These are phyloP conservation scores for Narcine bancroftii DNA, from an alignment of 2,113 vertebrate genomes.

Conservation along the genomic window DNA sequence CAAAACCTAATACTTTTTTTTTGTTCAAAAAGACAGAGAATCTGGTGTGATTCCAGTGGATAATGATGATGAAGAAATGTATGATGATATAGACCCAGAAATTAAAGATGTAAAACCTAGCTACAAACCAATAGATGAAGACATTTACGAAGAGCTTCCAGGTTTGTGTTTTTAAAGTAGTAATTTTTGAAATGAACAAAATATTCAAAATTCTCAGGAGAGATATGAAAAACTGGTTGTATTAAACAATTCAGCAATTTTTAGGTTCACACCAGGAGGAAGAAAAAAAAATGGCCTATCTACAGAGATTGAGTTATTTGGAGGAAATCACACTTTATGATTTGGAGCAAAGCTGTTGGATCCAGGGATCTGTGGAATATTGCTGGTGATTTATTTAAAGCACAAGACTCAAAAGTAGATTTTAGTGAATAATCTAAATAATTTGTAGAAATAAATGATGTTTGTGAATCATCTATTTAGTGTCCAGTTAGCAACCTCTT, in stretches of 20 bases:
- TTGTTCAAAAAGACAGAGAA: slow-evolving; percentile 53
- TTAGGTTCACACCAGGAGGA: not conserved
- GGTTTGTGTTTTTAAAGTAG: slow-evolving; percentile 52
- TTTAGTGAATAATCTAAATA: not conserved
- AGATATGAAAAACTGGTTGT: not conserved
- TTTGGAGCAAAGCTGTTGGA: not conserved
- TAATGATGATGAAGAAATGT: slow-evolving; percentile 59
- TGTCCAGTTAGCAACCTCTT: not conserved
- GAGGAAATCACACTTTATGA: not conserved
- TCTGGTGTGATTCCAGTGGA: slow-evolving; percentile 71
- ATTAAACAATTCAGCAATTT: not conserved
- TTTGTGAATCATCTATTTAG: not conserved
- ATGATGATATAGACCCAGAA: slow-evolving; percentile 68
- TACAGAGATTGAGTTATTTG: not conserved
- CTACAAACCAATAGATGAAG: slow-evolving; percentile 52
- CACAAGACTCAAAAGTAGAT: not conserved
- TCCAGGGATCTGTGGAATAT: not conserved
- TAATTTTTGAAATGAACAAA: not conserved
- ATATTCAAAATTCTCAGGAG: not conserved
- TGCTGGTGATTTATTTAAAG: not conserved
- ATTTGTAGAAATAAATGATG: not conserved
- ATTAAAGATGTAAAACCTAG: slow-evolving; percentile 8
- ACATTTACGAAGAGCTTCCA: slow-evolving; percentile 86
- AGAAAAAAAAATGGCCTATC: not conserved
- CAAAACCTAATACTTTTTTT: not conserved